These are phyloP conservation scores for Brachionus sp. DNA, from an alignment of 1,140 invertebrate genomes.

Conservation along the genomic window DNA sequence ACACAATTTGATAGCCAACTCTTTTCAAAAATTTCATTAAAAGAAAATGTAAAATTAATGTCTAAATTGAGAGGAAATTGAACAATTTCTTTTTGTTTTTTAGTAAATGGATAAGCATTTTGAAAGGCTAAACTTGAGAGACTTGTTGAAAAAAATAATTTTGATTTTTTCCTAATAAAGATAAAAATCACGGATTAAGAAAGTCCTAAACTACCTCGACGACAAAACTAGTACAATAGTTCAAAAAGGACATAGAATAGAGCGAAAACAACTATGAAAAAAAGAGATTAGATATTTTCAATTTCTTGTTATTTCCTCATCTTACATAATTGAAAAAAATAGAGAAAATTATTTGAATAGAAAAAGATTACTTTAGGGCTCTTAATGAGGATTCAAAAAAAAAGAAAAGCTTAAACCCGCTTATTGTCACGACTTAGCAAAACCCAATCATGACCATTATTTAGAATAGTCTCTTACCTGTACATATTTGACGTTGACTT, in stretches of 20 bases:
- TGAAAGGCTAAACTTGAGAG: background rate
- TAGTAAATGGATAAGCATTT: background rate
- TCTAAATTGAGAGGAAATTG: background rate
- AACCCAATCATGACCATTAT: conserved; percentile 6
- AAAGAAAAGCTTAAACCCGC: background rate
- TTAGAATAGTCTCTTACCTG: conserved; percentile 38
- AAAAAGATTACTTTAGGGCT: conserved; percentile 18
- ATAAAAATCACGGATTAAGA: conserved; percentile 26
- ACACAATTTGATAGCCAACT: background rate
- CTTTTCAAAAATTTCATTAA: background rate
- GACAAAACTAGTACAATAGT: background rate
- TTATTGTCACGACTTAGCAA: conserved; percentile 1
- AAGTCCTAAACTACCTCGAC: background rate
- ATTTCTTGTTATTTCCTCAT: conserved; percentile 6
- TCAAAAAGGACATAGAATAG: conserved; percentile 21
- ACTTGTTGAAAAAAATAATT: conserved; percentile 17
- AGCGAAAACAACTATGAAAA: background rate
- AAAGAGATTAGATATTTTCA: background rate
- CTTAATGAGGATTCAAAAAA: conserved; percentile 34
- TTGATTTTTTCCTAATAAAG: conserved; percentile 4
- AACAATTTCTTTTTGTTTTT: background rate
- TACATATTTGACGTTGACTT: conserved; percentile 45
- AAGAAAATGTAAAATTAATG: background rate
- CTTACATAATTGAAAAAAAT: conserved; percentile 28
- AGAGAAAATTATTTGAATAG: conserved; percentile 5